Evolutionary conservation across 2,888 invertebrate genomes (phyloP).

Genomic region (Gryllus longicercus): DNA sequence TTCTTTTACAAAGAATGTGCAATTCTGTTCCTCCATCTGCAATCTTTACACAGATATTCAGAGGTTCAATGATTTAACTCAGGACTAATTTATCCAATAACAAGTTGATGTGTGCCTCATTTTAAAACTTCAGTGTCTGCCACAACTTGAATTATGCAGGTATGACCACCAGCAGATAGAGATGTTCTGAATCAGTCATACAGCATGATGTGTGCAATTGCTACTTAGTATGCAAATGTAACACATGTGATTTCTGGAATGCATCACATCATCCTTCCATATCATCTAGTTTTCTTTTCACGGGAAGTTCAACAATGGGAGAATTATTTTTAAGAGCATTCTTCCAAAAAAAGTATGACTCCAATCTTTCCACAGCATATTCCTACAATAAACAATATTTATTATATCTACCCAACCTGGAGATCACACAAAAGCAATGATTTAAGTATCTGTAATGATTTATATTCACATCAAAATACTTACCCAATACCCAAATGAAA

Average conservation of each 20-base stretch:
- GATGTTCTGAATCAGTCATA: background rate
- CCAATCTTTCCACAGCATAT: constrained; percentile 61
- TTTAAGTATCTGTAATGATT: too few relatives aligned
- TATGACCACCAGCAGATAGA: too few relatives aligned
- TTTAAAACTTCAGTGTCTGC: too few relatives aligned
- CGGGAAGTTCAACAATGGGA: background rate
- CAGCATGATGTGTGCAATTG: background rate
- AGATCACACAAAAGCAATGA: too few relatives aligned
- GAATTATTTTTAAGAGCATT: constrained; percentile 18
- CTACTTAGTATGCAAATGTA: background rate
- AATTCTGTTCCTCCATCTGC: too few relatives aligned
- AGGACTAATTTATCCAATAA: too few relatives aligned
- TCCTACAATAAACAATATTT: constrained; percentile 53
- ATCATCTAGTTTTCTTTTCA: constrained; percentile 27
- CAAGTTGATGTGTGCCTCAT: too few relatives aligned
- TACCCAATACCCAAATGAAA: constrained; percentile 94
- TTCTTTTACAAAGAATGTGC: too few relatives aligned
- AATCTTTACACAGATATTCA: too few relatives aligned
- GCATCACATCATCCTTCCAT: constrained; percentile 25
- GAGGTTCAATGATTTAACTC: too few relatives aligned
- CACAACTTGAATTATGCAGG: too few relatives aligned
- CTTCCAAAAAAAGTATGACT: constrained; percentile 61
- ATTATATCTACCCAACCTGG: too few relatives aligned
- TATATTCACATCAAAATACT: constrained; percentile 42
- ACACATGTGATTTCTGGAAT: background rate